Base-by-base conservation (phyloP, 2,113 vertebrate genomes). In the Salvelinus alpinus region DNA sequence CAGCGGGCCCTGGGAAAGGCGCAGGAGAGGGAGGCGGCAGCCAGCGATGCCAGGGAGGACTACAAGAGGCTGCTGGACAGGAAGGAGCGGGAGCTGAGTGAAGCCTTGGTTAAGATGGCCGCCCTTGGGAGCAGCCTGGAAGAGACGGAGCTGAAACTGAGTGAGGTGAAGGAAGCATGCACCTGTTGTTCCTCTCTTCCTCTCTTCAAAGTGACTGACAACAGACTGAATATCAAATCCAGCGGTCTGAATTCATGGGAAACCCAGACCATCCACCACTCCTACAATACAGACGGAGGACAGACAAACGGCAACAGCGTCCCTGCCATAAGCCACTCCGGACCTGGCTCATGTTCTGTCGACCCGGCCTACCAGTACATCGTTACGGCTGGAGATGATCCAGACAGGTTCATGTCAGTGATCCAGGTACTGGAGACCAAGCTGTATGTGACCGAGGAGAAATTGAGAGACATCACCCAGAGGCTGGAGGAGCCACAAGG, bases 341-440 rank as follows among this genome's bases (percentile, higher is more conserved):
- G 83, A 80, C 18, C 22, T 3, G 67, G 72, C 1, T 75, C 88
- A 76, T 86, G 84, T 78, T 93, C 92, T 0, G 92, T 92, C 0
- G 95, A 95, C 75, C 85, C 93, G 8, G 71, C 90, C 47, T 85
- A 91, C 44, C 90, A 92, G 47, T 86, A 86, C 14, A 76, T 86
- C 0, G 75, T 86, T 1, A 82, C 88, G 0, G 84, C 82, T 0
- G 81, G 83, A 0, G 90, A 91, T 0, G 95, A 96, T 66, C 84
- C 94, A 0, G 95, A 96, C 24, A 93, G 86, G 22, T 96, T 96
- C 20, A 91, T 97, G 70, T 95, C 95, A 8, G 92, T 95, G 74
- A 98, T 98, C 80, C 95, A 95, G 78, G 92, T 93, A 2, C 89
- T 98, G 72, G 96, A 99, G 89, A 95, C 91, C 24, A 98, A 98